These are phyloP conservation scores for Anableps anableps DNA, from an alignment of 2,797 vertebrate species.

Conservation along the genomic window DNA sequence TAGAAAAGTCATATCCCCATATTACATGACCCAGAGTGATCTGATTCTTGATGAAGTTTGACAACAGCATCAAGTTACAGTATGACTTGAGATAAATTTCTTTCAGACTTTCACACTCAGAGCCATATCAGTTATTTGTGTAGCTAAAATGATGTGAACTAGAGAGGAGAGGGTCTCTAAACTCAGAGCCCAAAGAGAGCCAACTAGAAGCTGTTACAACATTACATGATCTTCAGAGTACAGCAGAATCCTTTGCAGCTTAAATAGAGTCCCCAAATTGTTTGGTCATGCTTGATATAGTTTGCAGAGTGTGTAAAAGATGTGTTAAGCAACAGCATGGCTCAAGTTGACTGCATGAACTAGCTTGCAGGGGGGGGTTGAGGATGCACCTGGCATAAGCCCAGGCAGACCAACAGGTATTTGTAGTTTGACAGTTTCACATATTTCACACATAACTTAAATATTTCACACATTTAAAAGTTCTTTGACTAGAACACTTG, in stretches of 20 bases:
- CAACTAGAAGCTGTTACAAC: neutral
- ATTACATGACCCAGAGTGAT: too few species aligned
- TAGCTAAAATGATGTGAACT: neutral
- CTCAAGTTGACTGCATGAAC: neutral
- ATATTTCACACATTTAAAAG: too few species aligned
- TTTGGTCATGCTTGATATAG: too few species aligned
- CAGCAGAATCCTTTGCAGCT: neutral
- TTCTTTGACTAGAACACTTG: neutral
- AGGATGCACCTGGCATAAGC: too few species aligned
- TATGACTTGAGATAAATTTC: neutral
- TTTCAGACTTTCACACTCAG: neutral
- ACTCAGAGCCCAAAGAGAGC: neutral
- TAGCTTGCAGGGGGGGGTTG: too few species aligned
- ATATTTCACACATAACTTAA: too few species aligned
- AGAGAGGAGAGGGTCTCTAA: neutral
- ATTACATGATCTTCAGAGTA: neutral
- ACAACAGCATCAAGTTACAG: neutral
- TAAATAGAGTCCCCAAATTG: too few species aligned
- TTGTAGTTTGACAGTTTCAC: too few species aligned
- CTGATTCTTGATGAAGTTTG: neutral
- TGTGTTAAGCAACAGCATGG: too few species aligned
- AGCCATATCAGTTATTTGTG: neutral
- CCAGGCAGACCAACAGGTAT: too few species aligned
- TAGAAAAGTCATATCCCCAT: too few species aligned
- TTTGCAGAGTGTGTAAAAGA: too few species aligned